Evolutionary conservation across 2,113 vertebrate species (phyloP), one percentile per base, ranked within the genome.

Genomic region (Marcusenius ussheri): DNA sequence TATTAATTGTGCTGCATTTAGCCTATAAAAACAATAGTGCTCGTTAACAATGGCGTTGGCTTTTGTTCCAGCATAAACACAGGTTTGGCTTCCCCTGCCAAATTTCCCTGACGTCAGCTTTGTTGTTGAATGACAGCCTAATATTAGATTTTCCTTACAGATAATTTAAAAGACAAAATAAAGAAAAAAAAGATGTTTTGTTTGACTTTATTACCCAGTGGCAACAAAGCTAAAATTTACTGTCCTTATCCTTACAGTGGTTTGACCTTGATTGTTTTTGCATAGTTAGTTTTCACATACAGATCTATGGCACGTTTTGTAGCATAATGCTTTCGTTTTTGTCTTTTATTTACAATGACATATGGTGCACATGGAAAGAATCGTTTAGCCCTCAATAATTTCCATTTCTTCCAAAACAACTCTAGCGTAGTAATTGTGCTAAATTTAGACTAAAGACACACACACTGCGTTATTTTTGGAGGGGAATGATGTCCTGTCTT

Each of bases 21-120:
- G 80, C 80, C 42, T n/a, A 21, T 45, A 83, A 62, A 62, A 66
- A 51, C 80, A 80, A 80, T 80, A 80, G 9, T 53, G 47, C 89
- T 42, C 0, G 13, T 35, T 70, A 86, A 90, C 87, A 90, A 91
- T 91, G 62, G 77, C 21, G 6, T 53, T 88, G 47, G 87, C 92
- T 88, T 90, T 89, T 83, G 83, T 90, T 89, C 90, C 93, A 88
- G 91, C 91, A 93, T 93, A 95, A 94, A 94, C 93, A 93, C 89
- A 92, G 90, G 93, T 94, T 92, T 94, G 93, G 94, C 94, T 93
- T 46, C 92, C 94, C 92, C 93, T 87, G 83, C 91, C 91, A 92
- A 93, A 80, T 90, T 91, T 92, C 93, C 91, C 92, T 91, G 91
- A 91, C 91, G 90, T 89, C 7, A 24, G 89, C 88, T 95, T 94